Conservation (phyloP, 2,888 invertebrate species). For the Arenicola marina region DNA sequence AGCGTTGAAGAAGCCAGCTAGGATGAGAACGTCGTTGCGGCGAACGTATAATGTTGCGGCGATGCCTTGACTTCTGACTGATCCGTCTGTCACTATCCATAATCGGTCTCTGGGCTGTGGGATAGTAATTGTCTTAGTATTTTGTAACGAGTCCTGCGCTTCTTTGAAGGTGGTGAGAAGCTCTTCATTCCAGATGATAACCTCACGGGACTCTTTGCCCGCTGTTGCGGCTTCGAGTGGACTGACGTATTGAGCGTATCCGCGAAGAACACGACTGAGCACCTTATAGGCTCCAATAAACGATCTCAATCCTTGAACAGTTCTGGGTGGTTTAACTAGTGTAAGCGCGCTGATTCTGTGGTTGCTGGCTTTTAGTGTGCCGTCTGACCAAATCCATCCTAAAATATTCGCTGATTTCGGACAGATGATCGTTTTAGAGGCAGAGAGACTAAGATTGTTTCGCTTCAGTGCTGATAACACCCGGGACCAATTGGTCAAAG, state of each 20-base stretch:
- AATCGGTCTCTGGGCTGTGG: not conserved
- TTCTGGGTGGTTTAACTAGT: too few relatives aligned
- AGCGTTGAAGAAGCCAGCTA: conserved; percentile 36
- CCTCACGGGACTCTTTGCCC: not conserved
- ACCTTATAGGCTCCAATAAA: too few relatives aligned
- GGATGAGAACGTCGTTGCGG: conserved; percentile 16
- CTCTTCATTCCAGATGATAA: not conserved
- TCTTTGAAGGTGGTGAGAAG: not conserved
- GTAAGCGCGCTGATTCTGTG: too few relatives aligned
- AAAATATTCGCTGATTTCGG: conserved; percentile 3
- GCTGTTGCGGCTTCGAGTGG: not conserved
- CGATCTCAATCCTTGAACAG: too few relatives aligned
- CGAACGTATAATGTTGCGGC: conserved; percentile 34
- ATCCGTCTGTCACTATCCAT: conserved; percentile 1
- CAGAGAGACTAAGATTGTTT: conserved; percentile 2
- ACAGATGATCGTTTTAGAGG: not conserved
- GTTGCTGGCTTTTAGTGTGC: too few relatives aligned
- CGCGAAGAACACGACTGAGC: not conserved
- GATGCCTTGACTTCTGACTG: conserved; percentile 15
- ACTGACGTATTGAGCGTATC: not conserved
- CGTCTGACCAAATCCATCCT: conserved; percentile 9
- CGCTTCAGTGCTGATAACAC: not conserved
- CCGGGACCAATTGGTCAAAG: not conserved
- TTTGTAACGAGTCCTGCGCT: not conserved
- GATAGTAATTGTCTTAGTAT: not conserved